Percentiles rank a stretch among this genome's conserved stretches.
Evolutionary conservation across 2,888 invertebrate genomes (phyloP).

Genomic region (Trichopria drosophilae): DNA sequence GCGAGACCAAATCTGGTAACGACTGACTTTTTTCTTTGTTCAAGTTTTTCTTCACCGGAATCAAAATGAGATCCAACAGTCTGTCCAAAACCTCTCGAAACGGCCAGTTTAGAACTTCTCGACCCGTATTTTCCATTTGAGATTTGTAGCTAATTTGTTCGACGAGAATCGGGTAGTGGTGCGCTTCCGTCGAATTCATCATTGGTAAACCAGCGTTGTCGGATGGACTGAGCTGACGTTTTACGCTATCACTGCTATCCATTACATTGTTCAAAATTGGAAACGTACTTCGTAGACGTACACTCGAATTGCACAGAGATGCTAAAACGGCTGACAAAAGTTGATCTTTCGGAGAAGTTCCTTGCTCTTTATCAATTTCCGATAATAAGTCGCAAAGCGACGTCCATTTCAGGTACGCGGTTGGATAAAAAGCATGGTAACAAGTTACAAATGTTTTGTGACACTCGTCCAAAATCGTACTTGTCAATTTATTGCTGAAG

Average conservation of each 20-base stretch:
- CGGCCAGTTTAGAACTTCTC: conserved; percentile 63
- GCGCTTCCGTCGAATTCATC: conserved; percentile 69
- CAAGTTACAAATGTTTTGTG: conserved; percentile 88
- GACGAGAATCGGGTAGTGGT: conserved; percentile 75
- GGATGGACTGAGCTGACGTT: conserved; percentile 67
- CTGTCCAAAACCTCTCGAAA: conserved; percentile 82
- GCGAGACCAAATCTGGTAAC: conserved; percentile 64
- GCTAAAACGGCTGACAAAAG: conserved; percentile 80
- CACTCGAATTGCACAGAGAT: conserved; percentile 78
- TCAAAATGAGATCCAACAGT: conserved; percentile 78
- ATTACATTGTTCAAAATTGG: conserved; percentile 66
- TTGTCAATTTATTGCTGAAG: conserved; percentile 63
- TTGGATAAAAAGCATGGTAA: conserved; percentile 95
- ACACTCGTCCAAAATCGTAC: conserved; percentile 83
- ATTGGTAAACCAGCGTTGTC: conserved; percentile 71
- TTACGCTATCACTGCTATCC: conserved; percentile 60
- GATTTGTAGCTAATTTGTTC: conserved; percentile 77
- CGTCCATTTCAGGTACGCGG: conserved; percentile 89
- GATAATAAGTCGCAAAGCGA: conserved; percentile 83
- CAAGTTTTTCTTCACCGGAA: conserved; percentile 70
- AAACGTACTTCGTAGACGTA: conserved; percentile 74
- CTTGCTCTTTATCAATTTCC: conserved; percentile 67
- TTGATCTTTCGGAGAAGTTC: conserved; percentile 62
- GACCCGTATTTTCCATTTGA: conserved; percentile 57
- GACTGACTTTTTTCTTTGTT: conserved; percentile 63